phyloP scores from a whole-genome alignment of 2,888 invertebrate genomes.

The Dryomyza anilis region DNA sequence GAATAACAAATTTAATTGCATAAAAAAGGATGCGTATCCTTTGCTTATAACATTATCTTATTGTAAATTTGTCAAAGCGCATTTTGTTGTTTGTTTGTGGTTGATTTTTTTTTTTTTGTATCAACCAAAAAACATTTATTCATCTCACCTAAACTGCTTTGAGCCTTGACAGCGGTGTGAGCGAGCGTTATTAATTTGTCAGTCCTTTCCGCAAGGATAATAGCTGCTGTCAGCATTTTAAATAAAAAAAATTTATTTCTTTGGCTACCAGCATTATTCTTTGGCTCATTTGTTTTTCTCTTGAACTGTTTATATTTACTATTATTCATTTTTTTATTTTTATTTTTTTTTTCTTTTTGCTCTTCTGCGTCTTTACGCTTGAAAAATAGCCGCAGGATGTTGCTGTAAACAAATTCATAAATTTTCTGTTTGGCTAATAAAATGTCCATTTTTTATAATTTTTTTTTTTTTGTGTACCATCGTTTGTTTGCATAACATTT shows the following conservation, averaged over 20 bases:
- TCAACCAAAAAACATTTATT: too few species aligned
- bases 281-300: neutral
- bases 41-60: too few species aligned
- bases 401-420: constrained; percentile 28
- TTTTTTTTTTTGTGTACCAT: neutral
- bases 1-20: too few species aligned
- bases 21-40: too few species aligned
- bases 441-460: constrained; percentile 1
- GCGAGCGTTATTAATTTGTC: neutral
- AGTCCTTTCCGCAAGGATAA: neutral
- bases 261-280: neutral
- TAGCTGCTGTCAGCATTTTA: neutral
- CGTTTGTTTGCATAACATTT: neutral
- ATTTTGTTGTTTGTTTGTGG: too few species aligned
- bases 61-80: too few species aligned
- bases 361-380: neutral
- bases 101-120: neutral
- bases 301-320: neutral
- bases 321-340: neutral
- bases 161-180: neutral
- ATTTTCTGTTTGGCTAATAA: constrained; percentile 11
- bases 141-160: too few species aligned
- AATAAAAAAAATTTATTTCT: neutral
- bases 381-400: constrained; percentile 12
- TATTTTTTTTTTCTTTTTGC: neutral